A percentile compares a stretch with the other conserved stretches of the same genome.
Conservation (phyloP, 2,113 vertebrate genomes). For the Pogonocichla stellata region DNA sequence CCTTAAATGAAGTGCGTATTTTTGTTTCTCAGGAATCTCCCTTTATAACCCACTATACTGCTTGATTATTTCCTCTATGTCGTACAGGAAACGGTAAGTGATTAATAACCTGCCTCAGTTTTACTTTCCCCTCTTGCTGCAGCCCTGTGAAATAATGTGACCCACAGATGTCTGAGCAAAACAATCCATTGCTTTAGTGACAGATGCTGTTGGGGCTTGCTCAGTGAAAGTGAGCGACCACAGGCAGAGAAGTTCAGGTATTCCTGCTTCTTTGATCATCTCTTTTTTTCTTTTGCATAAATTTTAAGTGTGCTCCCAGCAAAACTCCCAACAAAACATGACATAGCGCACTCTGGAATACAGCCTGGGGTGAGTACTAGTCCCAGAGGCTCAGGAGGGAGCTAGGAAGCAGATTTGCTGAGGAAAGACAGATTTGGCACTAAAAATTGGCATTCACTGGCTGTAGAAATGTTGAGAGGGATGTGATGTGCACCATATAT, state of each 20-base stretch:
- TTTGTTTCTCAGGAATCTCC: constrained; percentile 57
- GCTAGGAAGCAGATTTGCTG: neutral
- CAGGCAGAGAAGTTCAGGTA: constrained; percentile 45
- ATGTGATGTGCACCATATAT: neutral
- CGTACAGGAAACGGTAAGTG: constrained; percentile 70
- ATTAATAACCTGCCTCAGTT: constrained; percentile 76
- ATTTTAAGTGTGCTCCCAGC: constrained; percentile 10
- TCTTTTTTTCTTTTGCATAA: constrained; percentile 20
- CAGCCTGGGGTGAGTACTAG: neutral
- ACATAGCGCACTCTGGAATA: neutral
- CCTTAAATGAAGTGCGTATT: constrained; percentile 52
- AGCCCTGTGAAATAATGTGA: constrained; percentile 71
- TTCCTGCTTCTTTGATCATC: constrained; percentile 57
- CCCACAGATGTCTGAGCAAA: constrained; percentile 73
- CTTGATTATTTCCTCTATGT: constrained; percentile 60
- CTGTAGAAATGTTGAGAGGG: neutral
- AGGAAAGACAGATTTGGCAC: neutral
- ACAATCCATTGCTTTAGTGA: constrained; percentile 63
- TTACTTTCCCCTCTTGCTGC: constrained; percentile 69
- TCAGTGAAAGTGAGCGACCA: constrained; percentile 52
- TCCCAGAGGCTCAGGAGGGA: neutral
- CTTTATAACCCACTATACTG: constrained; percentile 51
- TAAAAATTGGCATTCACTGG: neutral
- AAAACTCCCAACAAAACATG: neutral
- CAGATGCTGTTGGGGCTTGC: constrained; percentile 61